Evolutionary conservation across 1,140 invertebrate genomes (phyloP), one percentile per base, ranked within the genome.

Genomic region (Triops longicaudatus): DNA sequence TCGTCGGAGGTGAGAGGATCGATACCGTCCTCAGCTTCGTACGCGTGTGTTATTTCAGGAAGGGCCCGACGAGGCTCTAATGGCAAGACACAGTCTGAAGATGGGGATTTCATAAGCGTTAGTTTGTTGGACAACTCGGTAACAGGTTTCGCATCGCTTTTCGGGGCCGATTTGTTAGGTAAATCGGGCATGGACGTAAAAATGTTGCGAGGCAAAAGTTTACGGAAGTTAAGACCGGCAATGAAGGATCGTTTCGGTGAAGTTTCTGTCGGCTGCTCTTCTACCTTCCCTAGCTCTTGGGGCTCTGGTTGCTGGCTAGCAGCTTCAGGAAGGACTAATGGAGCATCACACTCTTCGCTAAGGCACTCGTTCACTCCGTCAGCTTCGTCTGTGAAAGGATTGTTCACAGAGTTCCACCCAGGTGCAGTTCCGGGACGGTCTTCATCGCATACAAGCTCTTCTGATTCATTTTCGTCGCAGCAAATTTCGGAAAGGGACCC

Each of bases 1-100:
- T 63, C 50, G 6, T 63, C 50, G 1, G 50, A 63, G 14, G 50
- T 63, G 14, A 75, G 41, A 43, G 74, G 74, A 75, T 75, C 74
- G 37, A 42, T 41, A 44, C 74, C 74, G 22, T 75, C 74, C 0
- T 75, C 74, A 3, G 27, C 44, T 17, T 75, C 74, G 74, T 41
- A 75, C 14, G 74, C 74, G 22, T 75, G 74, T 10, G 74, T 75
- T 26, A 75, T 42, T 75, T 75, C 74, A 75, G 74, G 74, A 17
- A 75, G 22, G 22, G 74, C 74, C 14, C 14, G 74, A 14, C 37
- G 74, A 44, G 50, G 50, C 50, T 14, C 50, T 63, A 63, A 22
- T 12, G 50, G 50, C 50, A 63, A 63, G 50, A 63, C 50, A 63
- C 50, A 63, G 17, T 63, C 50, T 63, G 50, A 63, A 63, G 50